Conservation (phyloP, 2,797 vertebrate species). For the Pseudochaenichthys georgianus region DNA sequence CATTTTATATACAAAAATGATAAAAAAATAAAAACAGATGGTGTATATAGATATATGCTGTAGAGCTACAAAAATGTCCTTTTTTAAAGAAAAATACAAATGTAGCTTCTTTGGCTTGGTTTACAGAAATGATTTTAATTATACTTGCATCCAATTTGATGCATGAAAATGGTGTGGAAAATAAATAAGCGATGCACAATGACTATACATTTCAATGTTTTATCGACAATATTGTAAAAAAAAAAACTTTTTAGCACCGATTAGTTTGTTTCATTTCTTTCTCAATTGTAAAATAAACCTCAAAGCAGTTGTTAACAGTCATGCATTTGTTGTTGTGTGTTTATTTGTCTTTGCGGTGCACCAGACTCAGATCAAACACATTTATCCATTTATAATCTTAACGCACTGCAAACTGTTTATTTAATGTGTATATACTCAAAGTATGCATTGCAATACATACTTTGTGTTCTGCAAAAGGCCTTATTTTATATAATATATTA, state of each 20-base stretch:
- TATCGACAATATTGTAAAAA: constrained; percentile 96
- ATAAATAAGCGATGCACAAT: constrained; percentile 97
- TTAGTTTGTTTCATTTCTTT: constrained; percentile 93
- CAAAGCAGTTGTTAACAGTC: constrained; percentile 96
- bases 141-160: constrained; percentile 96
- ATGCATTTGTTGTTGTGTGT: constrained; percentile 88
- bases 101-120: constrained; percentile 98
- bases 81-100: constrained; percentile 93
- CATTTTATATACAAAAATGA: constrained; percentile 97
- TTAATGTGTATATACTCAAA: not conserved
- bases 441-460: constrained; percentile 2
- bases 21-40: constrained; percentile 88
- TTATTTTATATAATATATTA: constrained; percentile 49
- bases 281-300: constrained; percentile 99
- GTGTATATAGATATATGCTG: constrained; percentile 96
- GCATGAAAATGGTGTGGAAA: constrained; percentile 95
- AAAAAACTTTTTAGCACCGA: constrained; percentile 93
- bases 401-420: constrained; percentile 51
- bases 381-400: constrained; percentile 46
- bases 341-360: constrained; percentile 76
- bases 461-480: constrained; percentile 42
- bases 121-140: constrained; percentile 98
- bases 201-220: constrained; percentile 99
- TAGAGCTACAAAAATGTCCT: constrained; percentile 94
- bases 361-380: constrained; percentile 61